phyloP scores from a whole-genome alignment of 2,113 vertebrate genomes.

The Percina caprodes region DNA sequence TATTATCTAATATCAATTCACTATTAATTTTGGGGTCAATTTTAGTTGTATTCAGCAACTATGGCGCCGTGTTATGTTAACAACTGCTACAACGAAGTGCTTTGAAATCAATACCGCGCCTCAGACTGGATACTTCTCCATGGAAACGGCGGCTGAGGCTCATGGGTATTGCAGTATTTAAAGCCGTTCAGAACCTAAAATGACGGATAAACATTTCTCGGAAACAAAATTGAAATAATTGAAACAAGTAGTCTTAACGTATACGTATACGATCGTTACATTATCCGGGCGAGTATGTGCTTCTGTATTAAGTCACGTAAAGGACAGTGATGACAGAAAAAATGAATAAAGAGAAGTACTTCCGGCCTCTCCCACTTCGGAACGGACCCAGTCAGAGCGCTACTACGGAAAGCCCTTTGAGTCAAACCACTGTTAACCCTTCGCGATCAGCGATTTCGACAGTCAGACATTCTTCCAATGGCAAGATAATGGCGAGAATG shows the following conservation, averaged over 20 bases:
- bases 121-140: not conserved
- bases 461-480: conserved; percentile 60
- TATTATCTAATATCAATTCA: not conserved
- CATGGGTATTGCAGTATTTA: conserved; percentile 6
- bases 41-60: not conserved
- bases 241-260: not conserved
- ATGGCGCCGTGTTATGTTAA: too few species aligned
- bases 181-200: not conserved
- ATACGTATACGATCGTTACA: not conserved
- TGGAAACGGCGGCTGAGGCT: conserved; percentile 14
- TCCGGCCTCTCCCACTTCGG: conserved; percentile 20
- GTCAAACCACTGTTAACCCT: conserved; percentile 70
- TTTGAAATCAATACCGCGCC: not conserved
- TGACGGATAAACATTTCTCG: too few species aligned
- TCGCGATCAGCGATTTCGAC: conserved; percentile 26
- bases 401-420: conserved; percentile 72
- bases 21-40: not conserved
- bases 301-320: too few species aligned
- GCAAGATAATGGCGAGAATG: conserved; percentile 61
- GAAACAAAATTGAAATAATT: not conserved
- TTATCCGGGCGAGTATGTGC: too few species aligned
- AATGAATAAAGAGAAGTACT: not conserved
- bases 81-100: not conserved
- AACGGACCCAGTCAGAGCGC: conserved; percentile 49
- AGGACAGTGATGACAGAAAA: not conserved